Evolutionary conservation across 2,888 invertebrate species (phyloP), one percentile per base, ranked within the genome.

Genomic region (Dryocosmus kuriphilus): DNA sequence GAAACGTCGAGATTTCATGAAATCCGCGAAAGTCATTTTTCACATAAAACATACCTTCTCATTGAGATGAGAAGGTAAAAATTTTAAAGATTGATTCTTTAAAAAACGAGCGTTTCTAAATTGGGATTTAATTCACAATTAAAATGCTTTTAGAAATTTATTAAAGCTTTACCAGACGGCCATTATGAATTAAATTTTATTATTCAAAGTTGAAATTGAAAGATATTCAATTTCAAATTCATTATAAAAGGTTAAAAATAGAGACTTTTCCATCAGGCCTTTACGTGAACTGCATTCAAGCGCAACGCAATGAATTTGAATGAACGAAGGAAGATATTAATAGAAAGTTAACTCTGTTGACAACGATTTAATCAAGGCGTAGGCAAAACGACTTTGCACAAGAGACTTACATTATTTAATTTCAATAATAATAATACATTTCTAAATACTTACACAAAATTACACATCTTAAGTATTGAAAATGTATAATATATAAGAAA

Each of bases 221-320:
- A 27, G 11, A 5, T 60, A 60, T 60, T 67, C 24, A 22, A 67
- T 67, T 27, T 9, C 8, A 24, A 46, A 41, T 16, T 41, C 27
- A 41, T 67, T 67, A 67, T 4, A 67, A 41, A 41, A 46, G 46
- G 41, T 67, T 67, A 46, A 67, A 67, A 67, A 67, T 67, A 67
- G 67, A 67, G 24, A 46, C 41, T 16, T 60, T 27, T 27, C 16
- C 1, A 60, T 60, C 14, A 27, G 27, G 22, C 27, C 16, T 60
- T 27, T 27, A 60, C 60, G 67, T 41, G 46, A 67, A 67, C 24
- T 67, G 67, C 67, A 38, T 67, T 67, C 67, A 67, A 67, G 19
- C 41, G 16, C 16, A 41, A 24, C 67, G 41, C 41, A 67, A 67
- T 67, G 24, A 67, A 67, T 41, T 41, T 67, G 41, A 67, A 67